phyloP scores from a whole-genome alignment of 30 jellyfish, hydroid and myxozoan genomes.

The Calvadosia cruxmelitensis region DNA sequence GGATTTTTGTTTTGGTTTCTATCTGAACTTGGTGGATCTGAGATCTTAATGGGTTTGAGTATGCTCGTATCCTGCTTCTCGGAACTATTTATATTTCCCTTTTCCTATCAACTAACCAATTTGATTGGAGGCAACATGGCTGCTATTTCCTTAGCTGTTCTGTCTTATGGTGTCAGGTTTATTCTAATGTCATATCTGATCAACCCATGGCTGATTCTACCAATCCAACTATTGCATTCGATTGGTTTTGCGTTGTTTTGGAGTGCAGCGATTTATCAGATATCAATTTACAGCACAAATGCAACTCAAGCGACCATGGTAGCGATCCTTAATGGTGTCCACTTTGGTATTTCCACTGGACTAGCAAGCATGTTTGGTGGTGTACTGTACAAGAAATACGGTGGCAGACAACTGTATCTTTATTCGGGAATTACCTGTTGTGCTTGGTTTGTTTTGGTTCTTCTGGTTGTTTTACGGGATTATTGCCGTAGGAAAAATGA shows the following conservation, averaged over 20 bases:
- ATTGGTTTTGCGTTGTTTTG: conserved; percentile 54
- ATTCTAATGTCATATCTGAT: conserved; percentile 26
- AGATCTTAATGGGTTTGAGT: conserved; percentile 62
- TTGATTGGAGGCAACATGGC: conserved; percentile 41
- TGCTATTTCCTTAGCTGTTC: conserved; percentile 30
- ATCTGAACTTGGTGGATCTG: conserved; percentile 47
- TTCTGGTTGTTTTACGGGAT: background rate
- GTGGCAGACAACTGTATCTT: conserved; percentile 33
- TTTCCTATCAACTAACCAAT: conserved; percentile 32
- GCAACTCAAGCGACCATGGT: conserved; percentile 46
- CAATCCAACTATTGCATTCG: conserved; percentile 48
- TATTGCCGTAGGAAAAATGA: no score
- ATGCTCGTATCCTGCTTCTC: conserved; percentile 56
- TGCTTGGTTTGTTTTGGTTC: conserved; percentile 24
- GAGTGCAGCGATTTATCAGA: conserved; percentile 53
- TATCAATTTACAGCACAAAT: conserved; percentile 23
- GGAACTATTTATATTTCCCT: conserved; percentile 41
- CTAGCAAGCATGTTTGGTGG: conserved; percentile 52
- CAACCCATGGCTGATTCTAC: conserved; percentile 54
- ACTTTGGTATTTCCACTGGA: conserved; percentile 53
- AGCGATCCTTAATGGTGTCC: conserved; percentile 37
- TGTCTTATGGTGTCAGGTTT: conserved; percentile 29
- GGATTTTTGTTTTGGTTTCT: conserved; percentile 42
- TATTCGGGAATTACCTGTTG: conserved; percentile 23
- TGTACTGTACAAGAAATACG: conserved; percentile 33